Evolutionary conservation across 2,797 vertebrate species (phyloP), one percentile per base, ranked within the genome.

Genomic region (Dipus sagitta): DNA sequence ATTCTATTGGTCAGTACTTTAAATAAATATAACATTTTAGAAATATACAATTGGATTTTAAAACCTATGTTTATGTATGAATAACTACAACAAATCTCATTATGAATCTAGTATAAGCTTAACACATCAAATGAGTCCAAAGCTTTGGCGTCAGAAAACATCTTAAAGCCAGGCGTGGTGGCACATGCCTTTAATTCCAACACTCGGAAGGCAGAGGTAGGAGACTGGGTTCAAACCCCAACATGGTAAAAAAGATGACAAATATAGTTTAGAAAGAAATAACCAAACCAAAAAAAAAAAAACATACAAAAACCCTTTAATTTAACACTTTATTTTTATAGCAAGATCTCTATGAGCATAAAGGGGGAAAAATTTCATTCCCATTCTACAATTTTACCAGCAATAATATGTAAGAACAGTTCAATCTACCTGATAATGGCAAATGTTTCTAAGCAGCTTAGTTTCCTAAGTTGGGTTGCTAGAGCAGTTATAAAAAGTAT

Each of bases 281-380:
- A 9, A 95, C 4, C 34, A 92, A 65, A 70, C 34, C 26, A 42
- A 30, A 34, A 62, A 64, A 34, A 79, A 75, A 70, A 75, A 3
- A 12, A 17, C 60, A 15, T 38, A 86, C 60, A 32, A 23, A 9
- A 32, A 42, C 2, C 47, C 47, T 47, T 47, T 47, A 47, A 47
- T 47, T 47, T 47, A 47, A 47, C 11, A 47, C 9, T 47, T 47
- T 47, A 47, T 87, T 92, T 94, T 76, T 23, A 90, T 14, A 91
- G 77, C 12, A 92, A 86, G 60, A 92, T 74, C 4, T 86, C 77
- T 89, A 60, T 78, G 24, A 28, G 15, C n/a, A 74, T 52, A 86
- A 23, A 89, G 76, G 12, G 90, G 75, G 77, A 64, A 88, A 94
- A 92, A 94, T 68, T 28, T 95, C 8, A 92, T 72, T 88, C 28